Percentiles rank a stretch among this genome's conserved stretches.
These are phyloP conservation scores for Morone saxatilis DNA, from an alignment of 2,113 vertebrate genomes.

Conservation along the genomic window DNA sequence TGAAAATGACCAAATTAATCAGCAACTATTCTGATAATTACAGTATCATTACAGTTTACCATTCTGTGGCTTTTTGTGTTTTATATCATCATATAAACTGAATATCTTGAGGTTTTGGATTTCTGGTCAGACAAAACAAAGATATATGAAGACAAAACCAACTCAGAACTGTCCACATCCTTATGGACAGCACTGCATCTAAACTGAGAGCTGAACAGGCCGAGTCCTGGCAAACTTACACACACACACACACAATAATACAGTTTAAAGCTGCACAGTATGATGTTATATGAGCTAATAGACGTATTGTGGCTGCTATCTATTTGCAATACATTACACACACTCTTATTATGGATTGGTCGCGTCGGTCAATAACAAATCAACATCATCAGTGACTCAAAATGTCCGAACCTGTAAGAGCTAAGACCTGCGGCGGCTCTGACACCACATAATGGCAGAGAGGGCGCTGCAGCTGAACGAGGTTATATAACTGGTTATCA, in stretches of 20 bases:
- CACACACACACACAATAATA: not conserved
- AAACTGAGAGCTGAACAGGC: not conserved
- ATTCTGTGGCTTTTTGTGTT: not conserved
- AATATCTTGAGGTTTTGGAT: not conserved
- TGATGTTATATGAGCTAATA: not conserved
- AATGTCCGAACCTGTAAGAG: not conserved
- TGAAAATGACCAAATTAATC: not conserved
- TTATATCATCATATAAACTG: not conserved
- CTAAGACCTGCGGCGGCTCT: constrained; percentile 32
- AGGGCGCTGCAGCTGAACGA: constrained; percentile 39
- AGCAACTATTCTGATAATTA: not conserved
- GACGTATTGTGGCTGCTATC: not conserved
- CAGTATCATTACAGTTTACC: not conserved
- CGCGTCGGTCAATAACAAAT: constrained; percentile 40
- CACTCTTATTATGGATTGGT: constrained; percentile 9
- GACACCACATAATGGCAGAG: constrained; percentile 9
- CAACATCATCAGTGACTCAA: constrained; percentile 12
- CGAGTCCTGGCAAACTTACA: not conserved
- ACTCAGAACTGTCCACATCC: not conserved
- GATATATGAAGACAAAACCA: not conserved
- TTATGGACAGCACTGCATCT: not conserved
- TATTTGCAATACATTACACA: not conserved
- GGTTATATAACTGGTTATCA: constrained; percentile 64
- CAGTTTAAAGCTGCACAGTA: not conserved
- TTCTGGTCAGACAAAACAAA: not conserved